Percentiles rank a stretch among this genome's conserved stretches.
Conservation (phyloP, 2,888 invertebrate genomes). For the Labia minor region DNA sequence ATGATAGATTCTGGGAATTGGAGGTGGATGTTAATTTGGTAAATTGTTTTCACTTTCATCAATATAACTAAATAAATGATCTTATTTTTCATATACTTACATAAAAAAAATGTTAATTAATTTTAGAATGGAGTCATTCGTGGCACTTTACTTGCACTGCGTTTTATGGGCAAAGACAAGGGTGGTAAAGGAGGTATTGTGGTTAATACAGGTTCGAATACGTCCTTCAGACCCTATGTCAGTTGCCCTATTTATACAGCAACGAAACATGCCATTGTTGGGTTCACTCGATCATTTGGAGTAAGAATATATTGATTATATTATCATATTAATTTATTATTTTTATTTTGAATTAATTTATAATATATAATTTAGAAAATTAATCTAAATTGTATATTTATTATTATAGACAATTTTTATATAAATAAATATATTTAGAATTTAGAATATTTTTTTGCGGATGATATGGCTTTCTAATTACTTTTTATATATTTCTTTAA, state of each 20-base stretch:
- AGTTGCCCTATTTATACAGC: slow-evolving; percentile 67
- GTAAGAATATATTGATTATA: slow-evolving; percentile 36
- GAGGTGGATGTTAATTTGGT: slow-evolving; percentile 68
- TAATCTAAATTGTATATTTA: slow-evolving; percentile 13
- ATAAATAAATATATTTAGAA: no score
- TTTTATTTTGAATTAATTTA: no score
- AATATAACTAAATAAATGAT: no score
- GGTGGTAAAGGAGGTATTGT: slow-evolving; percentile 66
- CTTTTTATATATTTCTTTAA: no score
- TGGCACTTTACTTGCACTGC: slow-evolving; percentile 60
- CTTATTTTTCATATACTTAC: no score
- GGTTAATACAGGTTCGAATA: slow-evolving; percentile 63
- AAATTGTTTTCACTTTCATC: no score
- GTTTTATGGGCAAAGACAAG: slow-evolving; percentile 63
- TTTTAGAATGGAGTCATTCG: slow-evolving; percentile 63
- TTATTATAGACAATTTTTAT: not conserved
- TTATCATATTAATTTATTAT: not conserved
- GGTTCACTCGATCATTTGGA: slow-evolving; percentile 61
- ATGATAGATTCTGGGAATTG: slow-evolving; percentile 63
- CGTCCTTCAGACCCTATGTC: slow-evolving; percentile 55
- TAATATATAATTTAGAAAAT: not conserved
- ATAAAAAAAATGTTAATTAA: no score
- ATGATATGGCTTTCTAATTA: no score
- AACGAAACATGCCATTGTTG: slow-evolving; percentile 64
- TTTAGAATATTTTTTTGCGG: no score